Conservation (phyloP, 2,888 invertebrate genomes). For the Gibbula magus region DNA sequence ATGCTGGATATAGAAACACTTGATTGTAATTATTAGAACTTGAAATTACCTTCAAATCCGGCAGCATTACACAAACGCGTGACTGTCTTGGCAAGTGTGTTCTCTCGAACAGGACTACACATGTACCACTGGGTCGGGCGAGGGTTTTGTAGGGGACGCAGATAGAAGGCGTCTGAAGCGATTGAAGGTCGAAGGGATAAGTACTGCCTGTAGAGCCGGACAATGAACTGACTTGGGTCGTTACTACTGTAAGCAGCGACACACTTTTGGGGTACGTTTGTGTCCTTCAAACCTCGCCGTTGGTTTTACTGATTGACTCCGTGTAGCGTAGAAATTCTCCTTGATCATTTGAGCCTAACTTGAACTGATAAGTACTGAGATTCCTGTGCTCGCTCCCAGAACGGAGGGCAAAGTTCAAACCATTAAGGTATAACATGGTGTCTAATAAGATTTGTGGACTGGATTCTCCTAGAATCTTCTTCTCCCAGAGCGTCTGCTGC, state of each 20-base stretch:
- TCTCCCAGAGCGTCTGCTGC: conserved; percentile 9
- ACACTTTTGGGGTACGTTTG: no score
- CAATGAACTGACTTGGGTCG: no score
- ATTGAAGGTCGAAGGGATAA: background rate
- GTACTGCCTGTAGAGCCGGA: background rate
- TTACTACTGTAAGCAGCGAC: no score
- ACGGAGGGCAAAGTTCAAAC: no score
- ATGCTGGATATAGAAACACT: no score
- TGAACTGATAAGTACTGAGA: no score
- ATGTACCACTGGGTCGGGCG: background rate
- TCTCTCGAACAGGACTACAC: background rate
- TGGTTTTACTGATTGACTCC: background rate
- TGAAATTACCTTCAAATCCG: no score
- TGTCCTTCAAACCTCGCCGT: no score
- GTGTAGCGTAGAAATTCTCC: background rate
- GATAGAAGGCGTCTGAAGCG: background rate
- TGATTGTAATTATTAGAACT: no score
- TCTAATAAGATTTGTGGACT: background rate
- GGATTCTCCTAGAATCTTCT: background rate
- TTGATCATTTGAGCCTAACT: background rate
- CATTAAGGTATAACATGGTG: background rate
- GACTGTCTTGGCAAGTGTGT: background rate
- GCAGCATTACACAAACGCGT: background rate
- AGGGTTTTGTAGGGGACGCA: background rate
- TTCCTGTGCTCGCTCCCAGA: no score